Conservation (phyloP, 37 sponge, comb jelly and placozoan species). For the Halisarca cf. caerulea region DNA sequence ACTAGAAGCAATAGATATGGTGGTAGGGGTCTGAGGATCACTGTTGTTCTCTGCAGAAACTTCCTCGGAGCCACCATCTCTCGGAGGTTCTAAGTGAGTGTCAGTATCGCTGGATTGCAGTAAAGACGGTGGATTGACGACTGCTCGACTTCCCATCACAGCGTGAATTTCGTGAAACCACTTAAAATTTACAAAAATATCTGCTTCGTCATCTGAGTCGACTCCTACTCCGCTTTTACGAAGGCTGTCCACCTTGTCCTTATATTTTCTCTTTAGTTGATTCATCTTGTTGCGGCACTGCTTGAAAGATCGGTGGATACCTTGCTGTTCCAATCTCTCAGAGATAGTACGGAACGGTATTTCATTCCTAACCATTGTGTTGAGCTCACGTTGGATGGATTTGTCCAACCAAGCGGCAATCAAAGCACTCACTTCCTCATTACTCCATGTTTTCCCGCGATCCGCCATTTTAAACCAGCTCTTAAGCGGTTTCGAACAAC, state of each 20-base stretch:
- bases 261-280: neutral
- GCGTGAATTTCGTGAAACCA: neutral
- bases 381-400: neutral
- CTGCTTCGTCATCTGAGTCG: neutral
- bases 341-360: neutral
- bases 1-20: no score
- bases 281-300: neutral
- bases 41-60: no score
- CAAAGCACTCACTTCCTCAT: neutral
- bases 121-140: neutral
- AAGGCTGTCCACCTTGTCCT: neutral
- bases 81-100: no score
- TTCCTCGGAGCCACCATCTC: no score
- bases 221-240: no score
- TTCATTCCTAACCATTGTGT: neutral
- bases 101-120: no score
- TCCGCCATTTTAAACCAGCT: neutral
- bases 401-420: neutral
- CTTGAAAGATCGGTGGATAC: neutral
- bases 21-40: no score
- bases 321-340: neutral
- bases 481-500: neutral
- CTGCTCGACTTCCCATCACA: neutral
- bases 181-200: neutral
- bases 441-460: neutral